A percentile compares a stretch with the other conserved stretches of the same genome.
Conservation (phyloP, 2,797 vertebrate genomes). For the Phalanger gymnotis region DNA sequence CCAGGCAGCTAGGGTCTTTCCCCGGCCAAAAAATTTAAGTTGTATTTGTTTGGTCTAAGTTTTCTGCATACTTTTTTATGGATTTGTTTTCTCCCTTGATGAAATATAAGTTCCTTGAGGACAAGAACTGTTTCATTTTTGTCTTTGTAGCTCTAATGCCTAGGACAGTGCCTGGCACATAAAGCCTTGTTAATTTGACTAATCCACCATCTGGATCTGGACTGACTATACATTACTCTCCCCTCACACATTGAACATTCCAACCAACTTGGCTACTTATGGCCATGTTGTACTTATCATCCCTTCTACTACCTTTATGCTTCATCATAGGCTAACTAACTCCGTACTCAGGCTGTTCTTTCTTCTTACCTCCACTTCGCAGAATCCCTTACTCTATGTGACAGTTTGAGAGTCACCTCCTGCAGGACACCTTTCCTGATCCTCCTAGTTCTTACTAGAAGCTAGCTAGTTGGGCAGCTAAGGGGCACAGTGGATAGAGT, state of each 20-base stretch:
- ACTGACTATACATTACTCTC: background rate
- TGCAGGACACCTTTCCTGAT: background rate
- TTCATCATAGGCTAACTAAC: background rate
- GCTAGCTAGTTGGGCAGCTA: background rate
- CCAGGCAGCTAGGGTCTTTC: background rate
- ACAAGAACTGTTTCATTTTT: background rate
- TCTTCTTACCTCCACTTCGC: too few species aligned
- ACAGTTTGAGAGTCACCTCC: background rate
- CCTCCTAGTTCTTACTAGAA: background rate
- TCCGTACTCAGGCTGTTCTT: background rate
- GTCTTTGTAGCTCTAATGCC: background rate
- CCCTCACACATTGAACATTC: too few species aligned
- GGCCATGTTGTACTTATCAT: too few species aligned
- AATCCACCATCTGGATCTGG: background rate
- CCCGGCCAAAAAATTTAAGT: background rate
- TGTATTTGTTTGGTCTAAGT: background rate
- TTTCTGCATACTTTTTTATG: background rate
- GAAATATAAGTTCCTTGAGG: background rate
- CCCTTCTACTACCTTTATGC: background rate
- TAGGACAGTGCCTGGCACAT: background rate
- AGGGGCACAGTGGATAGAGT: background rate
- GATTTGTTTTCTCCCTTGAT: background rate
- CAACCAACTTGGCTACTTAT: background rate
- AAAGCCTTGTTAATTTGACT: background rate
- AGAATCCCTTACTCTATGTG: too few species aligned